Percentiles rank a stretch among this genome's conserved stretches.
These are phyloP conservation scores for Malurus splendens DNA, from an alignment of 2,797 vertebrate genomes.

Conservation along the genomic window DNA sequence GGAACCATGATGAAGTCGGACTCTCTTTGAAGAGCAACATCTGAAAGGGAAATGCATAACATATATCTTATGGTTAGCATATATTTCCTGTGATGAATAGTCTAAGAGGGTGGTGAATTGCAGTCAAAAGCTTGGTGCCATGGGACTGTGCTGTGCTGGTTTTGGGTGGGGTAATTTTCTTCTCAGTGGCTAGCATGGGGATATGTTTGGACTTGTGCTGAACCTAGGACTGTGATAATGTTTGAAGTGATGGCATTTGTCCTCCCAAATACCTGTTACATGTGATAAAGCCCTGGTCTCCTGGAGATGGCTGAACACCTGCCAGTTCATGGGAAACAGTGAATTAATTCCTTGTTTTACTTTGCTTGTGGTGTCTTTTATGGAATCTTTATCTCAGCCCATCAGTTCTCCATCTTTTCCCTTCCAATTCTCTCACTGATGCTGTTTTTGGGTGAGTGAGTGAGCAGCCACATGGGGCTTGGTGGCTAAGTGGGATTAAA, in stretches of 20 bases:
- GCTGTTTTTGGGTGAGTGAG: background rate
- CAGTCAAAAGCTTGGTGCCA: background rate
- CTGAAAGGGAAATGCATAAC: background rate
- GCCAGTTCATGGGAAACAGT: no score
- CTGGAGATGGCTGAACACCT: background rate
- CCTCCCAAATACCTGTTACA: accelerated
- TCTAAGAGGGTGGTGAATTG: background rate
- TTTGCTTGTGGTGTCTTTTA: background rate
- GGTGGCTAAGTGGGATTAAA: background rate
- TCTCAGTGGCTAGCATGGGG: background rate
- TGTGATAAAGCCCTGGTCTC: background rate
- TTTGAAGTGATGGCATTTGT: background rate
- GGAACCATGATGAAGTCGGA: background rate
- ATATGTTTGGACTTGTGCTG: background rate
- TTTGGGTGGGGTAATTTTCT: background rate
- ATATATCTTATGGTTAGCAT: background rate
- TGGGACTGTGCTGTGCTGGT: background rate
- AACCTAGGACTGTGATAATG: background rate
- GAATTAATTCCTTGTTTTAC: background rate
- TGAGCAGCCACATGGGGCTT: accelerated
- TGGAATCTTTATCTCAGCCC: background rate
- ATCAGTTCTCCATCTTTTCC: background rate
- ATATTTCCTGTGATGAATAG: background rate
- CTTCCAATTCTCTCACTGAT: accelerated
- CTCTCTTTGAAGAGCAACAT: background rate